A percentile compares a stretch with the other conserved stretches of the same genome.
These are phyloP conservation scores for Thripadectes ignobilis DNA, from an alignment of 2,797 vertebrate genomes.

Conservation along the genomic window DNA sequence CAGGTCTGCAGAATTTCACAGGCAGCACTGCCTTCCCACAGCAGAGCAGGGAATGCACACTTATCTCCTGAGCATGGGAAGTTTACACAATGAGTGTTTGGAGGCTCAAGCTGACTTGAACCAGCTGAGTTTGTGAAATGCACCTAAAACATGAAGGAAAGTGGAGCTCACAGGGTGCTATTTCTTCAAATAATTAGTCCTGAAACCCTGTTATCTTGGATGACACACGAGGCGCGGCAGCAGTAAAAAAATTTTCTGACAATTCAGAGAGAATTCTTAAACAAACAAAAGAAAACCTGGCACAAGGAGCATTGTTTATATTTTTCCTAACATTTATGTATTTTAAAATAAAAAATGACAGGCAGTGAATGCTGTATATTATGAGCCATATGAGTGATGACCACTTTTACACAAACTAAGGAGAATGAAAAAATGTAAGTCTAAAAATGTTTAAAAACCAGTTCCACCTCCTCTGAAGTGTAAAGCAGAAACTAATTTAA, in stretches of 20 bases:
- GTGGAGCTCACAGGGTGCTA: rapidly evolving
- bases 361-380: background rate
- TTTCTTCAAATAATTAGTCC: background rate
- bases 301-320: background rate
- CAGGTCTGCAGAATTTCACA: constrained; percentile 44
- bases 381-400: background rate
- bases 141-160: background rate
- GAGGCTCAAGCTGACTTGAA: constrained; percentile 1
- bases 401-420: constrained; percentile 18
- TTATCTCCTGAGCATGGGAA: constrained; percentile 27
- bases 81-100: constrained; percentile 33
- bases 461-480: background rate
- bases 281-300: constrained; percentile 18
- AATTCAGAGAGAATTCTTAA: background rate
- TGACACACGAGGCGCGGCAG: rapidly evolving
- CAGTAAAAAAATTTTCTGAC: background rate
- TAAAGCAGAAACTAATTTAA: background rate
- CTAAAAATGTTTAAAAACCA: background rate
- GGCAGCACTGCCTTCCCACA: background rate
- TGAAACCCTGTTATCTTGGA: background rate
- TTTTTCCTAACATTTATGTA: constrained; percentile 13
- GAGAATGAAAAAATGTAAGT: background rate
- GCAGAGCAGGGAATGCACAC: rapidly evolving
- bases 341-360: constrained; percentile 41
- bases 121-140: background rate